Conservation (phyloP, 1,140 invertebrate genomes). For the Panagrolaimus sp. region DNA sequence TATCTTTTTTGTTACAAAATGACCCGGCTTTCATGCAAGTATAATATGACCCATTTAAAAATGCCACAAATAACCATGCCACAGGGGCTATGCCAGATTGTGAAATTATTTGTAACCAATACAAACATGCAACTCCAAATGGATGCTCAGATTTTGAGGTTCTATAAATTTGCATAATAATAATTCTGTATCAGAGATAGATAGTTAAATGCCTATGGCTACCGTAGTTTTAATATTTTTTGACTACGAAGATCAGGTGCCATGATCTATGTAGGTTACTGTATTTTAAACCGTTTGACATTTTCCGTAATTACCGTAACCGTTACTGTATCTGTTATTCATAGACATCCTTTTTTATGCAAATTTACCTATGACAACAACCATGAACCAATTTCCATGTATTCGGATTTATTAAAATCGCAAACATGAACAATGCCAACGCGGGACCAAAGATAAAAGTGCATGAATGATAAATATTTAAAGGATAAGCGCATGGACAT, state of each 20-base stretch:
- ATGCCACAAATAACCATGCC: slow-evolving; percentile 53
- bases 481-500: slow-evolving; percentile 50
- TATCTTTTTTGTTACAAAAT: slow-evolving; percentile 32
- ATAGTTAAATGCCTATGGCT: too few species aligned
- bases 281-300: too few species aligned
- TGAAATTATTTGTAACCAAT: slow-evolving; percentile 46
- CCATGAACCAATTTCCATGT: slow-evolving; percentile 54
- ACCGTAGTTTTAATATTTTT: too few species aligned
- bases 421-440: slow-evolving; percentile 45
- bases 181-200: too few species aligned
- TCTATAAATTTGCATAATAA: too few species aligned
- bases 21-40: slow-evolving; percentile 40
- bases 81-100: slow-evolving; percentile 46
- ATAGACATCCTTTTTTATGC: not conserved
- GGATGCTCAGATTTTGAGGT: slow-evolving; percentile 37
- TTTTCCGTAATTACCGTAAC: too few species aligned
- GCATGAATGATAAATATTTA: slow-evolving; percentile 45
- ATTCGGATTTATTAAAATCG: slow-evolving; percentile 47
- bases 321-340: too few species aligned
- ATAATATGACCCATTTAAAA: slow-evolving; percentile 51
- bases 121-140: slow-evolving; percentile 44
- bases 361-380: slow-evolving; percentile 45
- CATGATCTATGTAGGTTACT: too few species aligned
- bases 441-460: slow-evolving; percentile 49
- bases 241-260: too few species aligned